Evolutionary conservation across 2,797 vertebrate genomes (phyloP), one percentile per base, ranked within the genome.

Genomic region (Eospalax fontanierii): DNA sequence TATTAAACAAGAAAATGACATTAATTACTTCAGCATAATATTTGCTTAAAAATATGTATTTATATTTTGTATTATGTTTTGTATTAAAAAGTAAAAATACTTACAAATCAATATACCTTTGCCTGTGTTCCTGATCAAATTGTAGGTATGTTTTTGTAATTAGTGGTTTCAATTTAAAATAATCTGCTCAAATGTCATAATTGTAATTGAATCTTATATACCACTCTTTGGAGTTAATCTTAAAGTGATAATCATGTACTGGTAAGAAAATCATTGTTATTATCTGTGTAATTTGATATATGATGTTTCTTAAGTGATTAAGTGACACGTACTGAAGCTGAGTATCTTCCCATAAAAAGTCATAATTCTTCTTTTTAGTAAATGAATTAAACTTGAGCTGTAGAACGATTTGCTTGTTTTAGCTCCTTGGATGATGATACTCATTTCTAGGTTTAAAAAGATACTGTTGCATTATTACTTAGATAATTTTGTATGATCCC

Each of bases 351-450:
- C 96, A 94, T 65, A 57, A 35, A 87, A 94, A 73, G 35, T 91
- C 63, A 75, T 94, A 74, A 96, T 94, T 97, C 9, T 95, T 93
- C 71, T 97, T 43, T 98, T 95, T 92, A 89, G 87, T 93, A 76
- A 96, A 92, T 95, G 94, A 97, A 96, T 70, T 81, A 84, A 54
- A 54, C 14, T 95, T 97, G 90, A 95, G 87, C 90, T 96, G 30
- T 94, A 80, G 79, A 96, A 97, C 96, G 57, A 82, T 93, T 97
- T 92, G 18, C 43, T 87, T 86, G 11, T 38, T 71, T 71, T 57
- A 57, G 15, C 4, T 38, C 54, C 66, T n/a, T 93, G 38, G 59
- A 35, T 93, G 75, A 94, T 95, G 89, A 78, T 35, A 82, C 24
- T 97, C 8, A 19, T 84, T 97, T 83, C 96, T 86, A 96, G 96